Evolutionary conservation across 2,797 vertebrate species (phyloP).

Genomic region (Hemibagrus guttatus): DNA sequence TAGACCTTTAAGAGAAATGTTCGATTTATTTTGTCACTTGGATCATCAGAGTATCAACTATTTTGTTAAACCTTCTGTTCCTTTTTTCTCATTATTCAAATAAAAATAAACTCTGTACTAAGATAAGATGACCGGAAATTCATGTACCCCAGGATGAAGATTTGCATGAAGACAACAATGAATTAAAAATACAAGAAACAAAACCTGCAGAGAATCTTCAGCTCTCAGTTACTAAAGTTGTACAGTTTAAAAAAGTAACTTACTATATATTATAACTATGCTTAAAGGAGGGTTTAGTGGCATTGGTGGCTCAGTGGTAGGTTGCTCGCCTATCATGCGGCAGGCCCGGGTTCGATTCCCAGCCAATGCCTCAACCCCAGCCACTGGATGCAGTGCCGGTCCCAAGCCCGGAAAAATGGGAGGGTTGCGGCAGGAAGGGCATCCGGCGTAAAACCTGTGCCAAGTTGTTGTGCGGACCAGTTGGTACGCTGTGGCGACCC

Average conservation of each 20-base stretch:
- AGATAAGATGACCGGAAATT: neutral
- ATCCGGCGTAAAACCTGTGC: no score
- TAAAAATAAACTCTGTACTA: neutral
- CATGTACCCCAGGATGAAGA: neutral
- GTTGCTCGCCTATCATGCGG: no score
- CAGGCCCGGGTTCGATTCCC: no score
- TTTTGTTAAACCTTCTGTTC: neutral
- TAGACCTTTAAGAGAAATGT: neutral
- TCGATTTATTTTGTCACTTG: neutral
- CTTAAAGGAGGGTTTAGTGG: neutral
- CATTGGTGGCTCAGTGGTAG: no score
- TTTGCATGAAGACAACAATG: neutral
- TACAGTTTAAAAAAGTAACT: neutral
- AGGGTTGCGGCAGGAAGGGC: no score
- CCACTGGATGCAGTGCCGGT: no score
- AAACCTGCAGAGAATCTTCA: neutral
- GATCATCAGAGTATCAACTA: neutral
- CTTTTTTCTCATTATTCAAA: no score
- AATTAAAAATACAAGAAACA: neutral
- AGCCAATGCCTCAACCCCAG: no score
- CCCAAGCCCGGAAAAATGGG: no score
- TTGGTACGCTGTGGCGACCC: no score
- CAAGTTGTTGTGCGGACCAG: no score
- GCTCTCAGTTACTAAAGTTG: neutral
- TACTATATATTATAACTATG: neutral